Evolutionary conservation across 2,888 invertebrate species (phyloP).

Genomic region (Antitype chi): DNA sequence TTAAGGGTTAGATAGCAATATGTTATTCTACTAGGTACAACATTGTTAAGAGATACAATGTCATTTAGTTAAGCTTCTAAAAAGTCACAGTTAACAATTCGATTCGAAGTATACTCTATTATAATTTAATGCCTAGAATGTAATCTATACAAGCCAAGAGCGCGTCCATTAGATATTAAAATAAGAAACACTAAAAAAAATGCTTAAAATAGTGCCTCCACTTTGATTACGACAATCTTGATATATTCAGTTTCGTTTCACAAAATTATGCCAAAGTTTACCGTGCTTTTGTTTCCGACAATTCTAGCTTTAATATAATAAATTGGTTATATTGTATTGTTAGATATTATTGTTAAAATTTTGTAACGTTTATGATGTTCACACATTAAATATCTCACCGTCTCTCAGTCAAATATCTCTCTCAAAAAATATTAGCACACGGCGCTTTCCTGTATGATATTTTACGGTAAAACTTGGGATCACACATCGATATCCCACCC

Average conservation of each 20-base stretch:
- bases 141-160: slow-evolving; percentile 58
- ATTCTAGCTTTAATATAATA: slow-evolving; percentile 61
- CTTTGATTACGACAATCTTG: slow-evolving; percentile 35
- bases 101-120: slow-evolving; percentile 57
- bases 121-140: slow-evolving; percentile 58
- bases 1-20: slow-evolving; percentile 46
- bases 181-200: slow-evolving; percentile 40
- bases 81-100: slow-evolving; percentile 52
- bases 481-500: neutral
- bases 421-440: slow-evolving; percentile 7
- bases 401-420: too few relatives aligned
- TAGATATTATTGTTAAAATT: slow-evolving; percentile 58
- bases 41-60: slow-evolving; percentile 41
- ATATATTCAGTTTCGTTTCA: slow-evolving; percentile 26
- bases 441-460: slow-evolving; percentile 1
- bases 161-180: slow-evolving; percentile 69
- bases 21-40: slow-evolving; percentile 36
- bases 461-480: neutral
- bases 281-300: slow-evolving; percentile 45
- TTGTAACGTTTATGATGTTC: slow-evolving; percentile 54
- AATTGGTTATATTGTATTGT: slow-evolving; percentile 55
- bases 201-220: slow-evolving; percentile 66
- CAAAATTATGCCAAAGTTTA: slow-evolving; percentile 64
- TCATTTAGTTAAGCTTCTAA: slow-evolving; percentile 60
- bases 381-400: slow-evolving; percentile 39